Conservation (phyloP, 2,888 invertebrate genomes). For the Mesoligia furuncula region DNA sequence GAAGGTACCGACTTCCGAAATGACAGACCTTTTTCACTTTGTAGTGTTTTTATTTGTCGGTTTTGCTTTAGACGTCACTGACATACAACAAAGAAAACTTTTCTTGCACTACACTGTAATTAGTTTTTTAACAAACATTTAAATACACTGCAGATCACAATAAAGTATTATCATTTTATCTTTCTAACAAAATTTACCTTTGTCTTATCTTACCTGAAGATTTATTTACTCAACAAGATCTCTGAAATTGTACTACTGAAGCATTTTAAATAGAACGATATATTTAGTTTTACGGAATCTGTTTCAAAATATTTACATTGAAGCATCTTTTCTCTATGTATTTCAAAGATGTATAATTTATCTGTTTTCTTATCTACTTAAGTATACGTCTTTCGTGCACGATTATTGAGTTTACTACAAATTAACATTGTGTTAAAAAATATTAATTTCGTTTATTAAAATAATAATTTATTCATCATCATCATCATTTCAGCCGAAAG, state of each 20-base stretch:
- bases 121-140: constrained; percentile 22
- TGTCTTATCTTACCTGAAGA: constrained; percentile 37
- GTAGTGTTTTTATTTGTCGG: neutral
- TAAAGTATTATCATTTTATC: constrained; percentile 52
- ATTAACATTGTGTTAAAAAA: neutral
- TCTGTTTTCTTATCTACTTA: neutral
- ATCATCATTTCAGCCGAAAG: too few species aligned
- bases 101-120: constrained; percentile 36
- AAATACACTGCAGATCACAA: constrained; percentile 34
- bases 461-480: too few species aligned
- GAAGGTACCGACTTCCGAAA: too few species aligned
- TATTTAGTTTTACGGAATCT: neutral
- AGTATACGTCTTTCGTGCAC: neutral
- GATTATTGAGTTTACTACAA: neutral
- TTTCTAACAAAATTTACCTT: constrained; percentile 27
- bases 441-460: too few species aligned
- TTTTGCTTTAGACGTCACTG: neutral
- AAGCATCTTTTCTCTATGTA: neutral
- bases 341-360: neutral
- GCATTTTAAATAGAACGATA: neutral
- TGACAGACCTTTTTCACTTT: too few species aligned
- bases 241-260: constrained; percentile 23
- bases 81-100: too few species aligned
- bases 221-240: constrained; percentile 39
- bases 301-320: constrained; percentile 1